Percentiles rank a stretch among this genome's conserved stretches.
These are phyloP conservation scores for Nilaparvata lugens DNA, from an alignment of 1,140 invertebrate species.

Conservation along the genomic window DNA sequence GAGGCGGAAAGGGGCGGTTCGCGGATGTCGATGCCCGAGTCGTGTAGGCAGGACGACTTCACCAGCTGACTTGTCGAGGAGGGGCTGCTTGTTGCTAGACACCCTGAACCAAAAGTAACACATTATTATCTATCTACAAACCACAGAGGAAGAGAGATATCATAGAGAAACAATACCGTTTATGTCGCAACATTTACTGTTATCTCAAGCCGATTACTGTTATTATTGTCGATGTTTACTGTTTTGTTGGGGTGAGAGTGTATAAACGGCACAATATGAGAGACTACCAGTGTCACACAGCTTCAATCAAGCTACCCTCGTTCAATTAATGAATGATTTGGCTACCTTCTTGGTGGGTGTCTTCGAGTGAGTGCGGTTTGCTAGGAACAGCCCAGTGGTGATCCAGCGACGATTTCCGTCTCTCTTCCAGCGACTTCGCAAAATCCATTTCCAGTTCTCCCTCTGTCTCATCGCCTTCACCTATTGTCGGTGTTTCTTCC, in stretches of 20 bases:
- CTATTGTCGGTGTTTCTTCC: background rate
- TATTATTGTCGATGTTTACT: no score
- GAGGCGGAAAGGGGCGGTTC: slow-evolving; percentile 38
- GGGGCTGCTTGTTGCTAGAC: slow-evolving; percentile 12
- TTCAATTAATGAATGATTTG: no score
- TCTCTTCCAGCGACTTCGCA: slow-evolving; percentile 55
- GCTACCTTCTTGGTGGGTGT: background rate
- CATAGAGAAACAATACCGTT: no score
- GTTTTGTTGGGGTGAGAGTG: no score
- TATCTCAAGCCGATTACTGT: no score
- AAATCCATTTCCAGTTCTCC: slow-evolving; percentile 20
- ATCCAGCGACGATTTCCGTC: slow-evolving; percentile 69
- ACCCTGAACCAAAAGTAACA: no score
- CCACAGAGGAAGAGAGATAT: no score
- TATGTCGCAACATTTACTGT: no score
- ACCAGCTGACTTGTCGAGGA: slow-evolving; percentile 35
- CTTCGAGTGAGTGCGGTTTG: slow-evolving; percentile 25
- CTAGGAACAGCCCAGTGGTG: slow-evolving; percentile 81
- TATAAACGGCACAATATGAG: no score
- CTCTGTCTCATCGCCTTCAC: slow-evolving; percentile 18
- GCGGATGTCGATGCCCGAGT: slow-evolving; percentile 80
- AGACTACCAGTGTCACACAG: no score
- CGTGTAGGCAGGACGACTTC: slow-evolving; percentile 66
- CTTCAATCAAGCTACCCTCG: no score
- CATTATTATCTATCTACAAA: no score